Conservation (phyloP, 2,888 invertebrate species). For the Sinodicranocentrus sp. region DNA sequence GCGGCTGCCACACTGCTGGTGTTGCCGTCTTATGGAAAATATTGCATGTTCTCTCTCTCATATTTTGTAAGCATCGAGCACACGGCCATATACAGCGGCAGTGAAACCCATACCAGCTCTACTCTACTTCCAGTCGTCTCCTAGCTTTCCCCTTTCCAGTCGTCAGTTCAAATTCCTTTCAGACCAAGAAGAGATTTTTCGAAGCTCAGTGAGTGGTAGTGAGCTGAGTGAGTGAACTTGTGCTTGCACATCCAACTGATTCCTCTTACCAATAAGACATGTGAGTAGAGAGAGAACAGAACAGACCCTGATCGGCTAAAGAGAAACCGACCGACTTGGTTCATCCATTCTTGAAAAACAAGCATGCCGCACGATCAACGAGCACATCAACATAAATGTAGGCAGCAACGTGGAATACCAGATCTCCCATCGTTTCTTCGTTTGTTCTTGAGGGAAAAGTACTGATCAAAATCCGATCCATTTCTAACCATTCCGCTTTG, state of each 20-base stretch:
- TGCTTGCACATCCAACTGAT: conserved; percentile 42
- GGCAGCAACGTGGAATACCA: conserved; percentile 53
- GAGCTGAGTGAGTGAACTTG: conserved; percentile 56
- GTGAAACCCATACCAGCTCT: not conserved
- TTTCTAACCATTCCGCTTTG: conserved; percentile 57
- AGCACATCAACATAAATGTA: conserved; percentile 51
- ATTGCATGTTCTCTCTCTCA: conserved; percentile 20
- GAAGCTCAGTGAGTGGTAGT: conserved; percentile 50
- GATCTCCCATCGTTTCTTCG: conserved; percentile 35
- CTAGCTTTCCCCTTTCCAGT: conserved; percentile 50
- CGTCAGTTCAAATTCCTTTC: conserved; percentile 61
- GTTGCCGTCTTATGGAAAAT: conserved; percentile 18
- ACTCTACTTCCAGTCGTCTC: conserved; percentile 41
- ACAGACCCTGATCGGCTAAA: conserved; percentile 42
- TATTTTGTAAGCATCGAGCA: not conserved
- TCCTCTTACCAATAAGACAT: conserved; percentile 35
- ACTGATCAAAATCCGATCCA: conserved; percentile 61
- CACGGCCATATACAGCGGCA: conserved; percentile 10
- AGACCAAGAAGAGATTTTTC: conserved; percentile 55
- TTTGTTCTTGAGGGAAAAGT: conserved; percentile 36
- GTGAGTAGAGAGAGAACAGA: conserved; percentile 18
- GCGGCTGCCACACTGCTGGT: not conserved
- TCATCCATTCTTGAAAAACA: conserved; percentile 35
- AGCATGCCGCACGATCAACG: conserved; percentile 55
- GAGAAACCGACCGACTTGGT: conserved; percentile 42